phyloP scores from a whole-genome alignment of 2,113 vertebrate species.

The Melanerpes aurifrons region DNA sequence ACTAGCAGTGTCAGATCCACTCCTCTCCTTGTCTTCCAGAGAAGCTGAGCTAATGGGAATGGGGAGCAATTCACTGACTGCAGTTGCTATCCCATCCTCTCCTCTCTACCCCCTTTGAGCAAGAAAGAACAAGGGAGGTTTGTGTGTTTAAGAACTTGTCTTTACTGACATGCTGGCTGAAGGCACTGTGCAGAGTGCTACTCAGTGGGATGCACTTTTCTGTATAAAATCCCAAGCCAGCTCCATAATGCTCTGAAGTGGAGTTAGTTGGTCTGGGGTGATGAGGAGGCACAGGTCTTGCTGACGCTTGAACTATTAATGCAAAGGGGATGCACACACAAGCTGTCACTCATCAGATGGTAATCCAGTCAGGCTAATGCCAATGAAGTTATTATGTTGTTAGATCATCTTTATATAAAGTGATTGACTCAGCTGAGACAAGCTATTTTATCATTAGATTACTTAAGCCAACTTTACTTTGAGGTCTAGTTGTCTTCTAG shows the following conservation, averaged over 20 bases:
- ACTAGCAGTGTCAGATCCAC: not conserved
- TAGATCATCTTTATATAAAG: not conserved
- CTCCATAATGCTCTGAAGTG: not conserved
- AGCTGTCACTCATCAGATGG: not conserved
- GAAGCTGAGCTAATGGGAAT: not conserved
- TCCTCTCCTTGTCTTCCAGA: not conserved
- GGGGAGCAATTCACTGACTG: not conserved
- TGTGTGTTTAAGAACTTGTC: not conserved
- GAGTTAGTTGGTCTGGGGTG: not conserved
- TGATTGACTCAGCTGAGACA: not conserved
- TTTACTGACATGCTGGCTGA: not conserved
- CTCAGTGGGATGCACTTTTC: fast-evolving
- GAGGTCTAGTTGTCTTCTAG: not conserved
- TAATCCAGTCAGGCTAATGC: slow-evolving; percentile 11
- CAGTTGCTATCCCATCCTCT: not conserved
- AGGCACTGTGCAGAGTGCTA: not conserved
- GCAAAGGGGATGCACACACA: not conserved
- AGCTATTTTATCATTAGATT: not conserved
- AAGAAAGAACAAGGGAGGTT: not conserved
- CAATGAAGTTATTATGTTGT: not conserved
- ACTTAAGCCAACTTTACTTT: not conserved
- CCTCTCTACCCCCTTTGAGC: not conserved
- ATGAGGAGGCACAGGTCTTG: not conserved
- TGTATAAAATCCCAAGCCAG: not conserved
- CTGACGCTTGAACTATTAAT: not conserved